Percentiles rank a stretch among this genome's conserved stretches.
Conservation (phyloP, 2,888 invertebrate species). For the Muschampia plurimacula region DNA sequence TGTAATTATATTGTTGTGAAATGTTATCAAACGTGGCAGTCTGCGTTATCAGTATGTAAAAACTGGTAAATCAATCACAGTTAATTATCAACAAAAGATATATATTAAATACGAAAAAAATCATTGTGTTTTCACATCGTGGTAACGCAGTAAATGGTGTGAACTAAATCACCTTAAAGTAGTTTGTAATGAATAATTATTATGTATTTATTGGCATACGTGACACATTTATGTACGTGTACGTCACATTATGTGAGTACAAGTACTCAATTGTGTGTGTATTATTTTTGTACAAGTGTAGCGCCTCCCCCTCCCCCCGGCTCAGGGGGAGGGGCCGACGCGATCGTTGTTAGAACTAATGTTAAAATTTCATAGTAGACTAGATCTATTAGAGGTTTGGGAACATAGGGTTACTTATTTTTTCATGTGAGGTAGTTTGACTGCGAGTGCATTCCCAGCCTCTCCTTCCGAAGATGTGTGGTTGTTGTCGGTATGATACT, state of each 20-base stretch:
- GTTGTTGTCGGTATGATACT: conserved; percentile 38
- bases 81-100: too few species aligned
- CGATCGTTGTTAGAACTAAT: conserved; percentile 54
- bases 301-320: conserved; percentile 58
- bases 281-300: conserved; percentile 66
- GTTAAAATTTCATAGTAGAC: conserved; percentile 46
- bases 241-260: background rate
- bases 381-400: conserved; percentile 50
- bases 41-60: conserved; percentile 16
- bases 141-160: conserved; percentile 9
- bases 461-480: conserved; percentile 46
- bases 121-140: conserved; percentile 15
- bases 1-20: background rate
- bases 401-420: conserved; percentile 49
- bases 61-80: background rate
- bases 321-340: conserved; percentile 61
- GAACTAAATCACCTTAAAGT: background rate
- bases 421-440: conserved; percentile 44
- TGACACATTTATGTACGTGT: background rate
- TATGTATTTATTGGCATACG: background rate
- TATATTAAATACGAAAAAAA: too few species aligned
- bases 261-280: conserved; percentile 44
- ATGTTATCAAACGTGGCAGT: background rate
- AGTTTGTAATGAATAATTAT: background rate
- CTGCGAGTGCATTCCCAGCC: conserved; percentile 45